Conservation (phyloP, 2,888 invertebrate genomes). For the Anorthoa munda region DNA sequence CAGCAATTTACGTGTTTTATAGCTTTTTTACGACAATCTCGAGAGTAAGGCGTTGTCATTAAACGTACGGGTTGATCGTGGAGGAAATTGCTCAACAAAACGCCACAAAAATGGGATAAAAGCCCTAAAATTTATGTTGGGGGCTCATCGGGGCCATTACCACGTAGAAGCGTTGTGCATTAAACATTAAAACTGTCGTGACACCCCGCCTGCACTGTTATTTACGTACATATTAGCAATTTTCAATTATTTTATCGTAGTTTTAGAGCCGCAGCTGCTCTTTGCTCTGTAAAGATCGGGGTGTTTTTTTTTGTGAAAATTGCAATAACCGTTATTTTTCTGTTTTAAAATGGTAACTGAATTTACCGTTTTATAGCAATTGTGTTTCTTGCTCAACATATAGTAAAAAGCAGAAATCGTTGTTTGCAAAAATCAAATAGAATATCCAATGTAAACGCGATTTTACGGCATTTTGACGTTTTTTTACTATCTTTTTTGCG, state of each 20-base stretch:
- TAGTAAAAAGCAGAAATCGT: not conserved
- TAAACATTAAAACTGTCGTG: conserved; percentile 88
- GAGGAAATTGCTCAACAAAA: conserved; percentile 80
- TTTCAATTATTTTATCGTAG: conserved; percentile 82
- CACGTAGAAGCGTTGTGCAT: conserved; percentile 87
- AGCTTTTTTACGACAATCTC: conserved; percentile 62
- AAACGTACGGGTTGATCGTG: conserved; percentile 69
- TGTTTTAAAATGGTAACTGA: not conserved
- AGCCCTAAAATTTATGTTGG: conserved; percentile 85
- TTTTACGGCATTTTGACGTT: too few relatives aligned
- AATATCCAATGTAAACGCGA: too few relatives aligned
- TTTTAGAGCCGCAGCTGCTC: conserved; percentile 70
- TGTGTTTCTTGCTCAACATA: not conserved
- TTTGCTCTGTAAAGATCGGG: conserved; percentile 29
- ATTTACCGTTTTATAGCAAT: not conserved
- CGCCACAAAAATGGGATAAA: conserved; percentile 84
- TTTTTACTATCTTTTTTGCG: not conserved
- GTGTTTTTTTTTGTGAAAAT: not conserved
- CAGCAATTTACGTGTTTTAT: conserved; percentile 41
- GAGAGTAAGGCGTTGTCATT: conserved; percentile 61
- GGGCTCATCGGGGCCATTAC: conserved; percentile 86
- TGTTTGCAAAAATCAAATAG: too few relatives aligned
- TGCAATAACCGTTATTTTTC: not conserved
- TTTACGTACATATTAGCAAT: conserved; percentile 85
- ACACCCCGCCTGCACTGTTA: conserved; percentile 82